Evolutionary conservation across 1,140 invertebrate genomes (phyloP).

Genomic region (Pseudobourletiella spinata): DNA sequence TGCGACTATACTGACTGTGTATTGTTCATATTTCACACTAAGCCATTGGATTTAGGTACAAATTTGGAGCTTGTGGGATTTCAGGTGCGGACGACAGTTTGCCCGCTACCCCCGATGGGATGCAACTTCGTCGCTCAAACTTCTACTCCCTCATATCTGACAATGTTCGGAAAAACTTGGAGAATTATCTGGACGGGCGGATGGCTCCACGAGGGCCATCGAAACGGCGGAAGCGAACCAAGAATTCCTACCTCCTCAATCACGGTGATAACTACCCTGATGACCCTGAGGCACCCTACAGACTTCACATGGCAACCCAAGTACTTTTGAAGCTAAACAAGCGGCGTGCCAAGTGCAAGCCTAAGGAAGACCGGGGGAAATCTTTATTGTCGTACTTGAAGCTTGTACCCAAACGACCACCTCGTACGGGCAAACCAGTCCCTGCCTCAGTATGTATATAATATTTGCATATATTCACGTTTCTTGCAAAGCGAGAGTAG

Average conservation of each 20-base stretch:
- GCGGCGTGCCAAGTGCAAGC: constrained; percentile 27
- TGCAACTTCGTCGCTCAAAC: constrained; percentile 31
- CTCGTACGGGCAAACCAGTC: constrained; percentile 20
- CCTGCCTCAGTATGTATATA: not conserved
- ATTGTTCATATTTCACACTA: no score
- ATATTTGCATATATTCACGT: not conserved
- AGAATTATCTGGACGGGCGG: constrained; percentile 34
- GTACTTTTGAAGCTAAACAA: constrained; percentile 33
- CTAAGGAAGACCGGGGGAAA: constrained; percentile 31
- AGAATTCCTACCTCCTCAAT: constrained; percentile 33
- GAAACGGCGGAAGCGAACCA: constrained; percentile 20
- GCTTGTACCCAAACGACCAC: constrained; percentile 23
- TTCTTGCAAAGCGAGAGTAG: no score
- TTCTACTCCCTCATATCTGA: constrained; percentile 32
- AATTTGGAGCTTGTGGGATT: not conserved
- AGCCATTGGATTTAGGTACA: no score
- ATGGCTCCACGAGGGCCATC: not conserved
- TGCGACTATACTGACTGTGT: no score
- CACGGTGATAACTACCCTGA: constrained; percentile 35
- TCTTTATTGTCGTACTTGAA: constrained; percentile 31
- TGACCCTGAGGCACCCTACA: constrained; percentile 30
- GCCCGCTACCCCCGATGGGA: constrained; percentile 25
- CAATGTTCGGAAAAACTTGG: constrained; percentile 33
- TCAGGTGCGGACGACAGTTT: constrained; percentile 28
- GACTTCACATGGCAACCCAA: constrained; percentile 33